These are phyloP conservation scores for Nebria brevicollis DNA, from an alignment of 2,888 invertebrate species.

Conservation along the genomic window DNA sequence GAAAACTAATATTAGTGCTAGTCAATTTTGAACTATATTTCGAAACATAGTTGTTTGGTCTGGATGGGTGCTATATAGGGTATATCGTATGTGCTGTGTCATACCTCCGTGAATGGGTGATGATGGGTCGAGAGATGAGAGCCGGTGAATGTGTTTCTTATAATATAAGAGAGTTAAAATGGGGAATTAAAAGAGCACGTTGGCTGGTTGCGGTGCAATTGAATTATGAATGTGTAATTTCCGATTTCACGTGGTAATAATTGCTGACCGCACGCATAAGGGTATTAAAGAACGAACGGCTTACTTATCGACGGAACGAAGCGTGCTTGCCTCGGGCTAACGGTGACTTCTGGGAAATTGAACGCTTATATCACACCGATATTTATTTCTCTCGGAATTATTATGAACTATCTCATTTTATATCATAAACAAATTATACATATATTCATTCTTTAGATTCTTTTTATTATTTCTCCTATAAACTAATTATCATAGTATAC, in stretches of 20 bases:
- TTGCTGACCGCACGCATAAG: constrained; percentile 44
- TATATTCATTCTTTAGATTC: background rate
- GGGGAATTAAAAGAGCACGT: constrained; percentile 42
- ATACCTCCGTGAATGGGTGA: background rate
- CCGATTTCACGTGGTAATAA: constrained; percentile 47
- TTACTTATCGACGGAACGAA: constrained; percentile 38
- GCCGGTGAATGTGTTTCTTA: background rate
- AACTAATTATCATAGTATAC: too few relatives aligned
- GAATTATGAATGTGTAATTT: constrained; percentile 47
- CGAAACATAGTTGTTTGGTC: background rate
- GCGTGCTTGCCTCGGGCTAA: constrained; percentile 33
- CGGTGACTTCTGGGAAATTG: constrained; percentile 22
- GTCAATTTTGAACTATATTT: too few relatives aligned
- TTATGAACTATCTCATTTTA: too few relatives aligned
- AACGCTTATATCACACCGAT: background rate
- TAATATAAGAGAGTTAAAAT: constrained; percentile 16
- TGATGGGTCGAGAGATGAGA: background rate
- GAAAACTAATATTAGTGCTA: too few relatives aligned
- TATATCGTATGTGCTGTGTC: background rate
- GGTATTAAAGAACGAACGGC: constrained; percentile 36
- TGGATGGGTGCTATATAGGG: background rate
- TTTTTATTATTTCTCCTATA: too few relatives aligned
- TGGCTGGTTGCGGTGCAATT: constrained; percentile 30
- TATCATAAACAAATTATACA: too few relatives aligned
- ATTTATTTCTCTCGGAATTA: background rate